Conservation (phyloP, 2,888 invertebrate species). For the Drosophila dives region DNA sequence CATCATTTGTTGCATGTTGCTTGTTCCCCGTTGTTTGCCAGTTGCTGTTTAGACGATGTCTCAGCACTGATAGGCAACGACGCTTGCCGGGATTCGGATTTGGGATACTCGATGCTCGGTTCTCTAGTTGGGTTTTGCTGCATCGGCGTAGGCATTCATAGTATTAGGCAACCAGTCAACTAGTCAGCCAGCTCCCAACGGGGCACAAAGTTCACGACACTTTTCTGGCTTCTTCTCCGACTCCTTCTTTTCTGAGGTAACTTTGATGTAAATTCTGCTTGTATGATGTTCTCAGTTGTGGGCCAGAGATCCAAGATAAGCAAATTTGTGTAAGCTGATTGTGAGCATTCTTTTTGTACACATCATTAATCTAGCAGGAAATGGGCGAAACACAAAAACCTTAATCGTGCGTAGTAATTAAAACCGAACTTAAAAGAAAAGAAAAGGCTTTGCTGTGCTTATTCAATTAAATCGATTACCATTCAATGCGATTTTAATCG, state of each 20-base stretch:
- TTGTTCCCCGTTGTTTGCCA: slow-evolving; percentile 34
- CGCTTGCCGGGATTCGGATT: slow-evolving; percentile 50
- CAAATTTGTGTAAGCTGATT: slow-evolving; percentile 70
- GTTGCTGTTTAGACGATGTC: slow-evolving; percentile 69
- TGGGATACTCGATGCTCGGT: slow-evolving; percentile 4
- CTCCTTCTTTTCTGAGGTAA: neutral
- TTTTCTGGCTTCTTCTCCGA: slow-evolving; percentile 20
- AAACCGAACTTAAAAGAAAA: neutral
- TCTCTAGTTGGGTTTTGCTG: slow-evolving; percentile 41
- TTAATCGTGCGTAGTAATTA: slow-evolving; percentile 36
- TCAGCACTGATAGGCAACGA: slow-evolving; percentile 67
- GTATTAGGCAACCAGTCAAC: slow-evolving; percentile 34
- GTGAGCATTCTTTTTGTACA: slow-evolving; percentile 63
- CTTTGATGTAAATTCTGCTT: slow-evolving; percentile 62
- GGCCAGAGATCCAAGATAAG: slow-evolving; percentile 67
- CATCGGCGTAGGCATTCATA: slow-evolving; percentile 23
- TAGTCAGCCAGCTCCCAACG: slow-evolving; percentile 41
- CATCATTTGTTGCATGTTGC: slow-evolving; percentile 63
- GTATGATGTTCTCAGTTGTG: slow-evolving; percentile 58
- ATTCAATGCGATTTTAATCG: slow-evolving; percentile 23
- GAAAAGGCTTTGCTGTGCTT: slow-evolving; percentile 25
- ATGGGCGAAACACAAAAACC: slow-evolving; percentile 17
- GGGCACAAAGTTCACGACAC: slow-evolving; percentile 73
- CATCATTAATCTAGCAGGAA: slow-evolving; percentile 64
- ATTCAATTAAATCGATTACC: slow-evolving; percentile 3